Conservation (phyloP, 2,888 invertebrate species). For the Drosophila niveifrons region DNA sequence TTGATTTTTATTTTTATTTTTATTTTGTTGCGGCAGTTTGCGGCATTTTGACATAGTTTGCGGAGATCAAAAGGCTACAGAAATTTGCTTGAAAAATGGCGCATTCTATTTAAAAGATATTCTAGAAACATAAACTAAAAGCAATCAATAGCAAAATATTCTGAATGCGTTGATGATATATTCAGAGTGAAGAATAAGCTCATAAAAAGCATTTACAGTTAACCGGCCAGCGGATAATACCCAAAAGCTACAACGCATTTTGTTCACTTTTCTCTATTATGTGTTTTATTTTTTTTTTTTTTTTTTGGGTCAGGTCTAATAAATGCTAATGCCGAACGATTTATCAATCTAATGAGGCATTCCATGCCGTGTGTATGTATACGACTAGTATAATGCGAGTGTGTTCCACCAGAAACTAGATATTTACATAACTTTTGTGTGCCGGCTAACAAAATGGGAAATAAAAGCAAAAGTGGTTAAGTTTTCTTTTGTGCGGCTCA, state of each 20-base stretch:
- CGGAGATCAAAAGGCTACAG: conserved; percentile 41
- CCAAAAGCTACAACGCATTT: conserved; percentile 11
- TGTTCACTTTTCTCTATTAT: conserved; percentile 5
- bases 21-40: conserved; percentile 46
- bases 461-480: conserved; percentile 57
- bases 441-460: conserved; percentile 11
- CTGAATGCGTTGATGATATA: conserved; percentile 23
- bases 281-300: conserved; percentile 5
- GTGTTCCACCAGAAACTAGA: conserved; percentile 13
- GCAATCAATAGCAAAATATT: conserved; percentile 30
- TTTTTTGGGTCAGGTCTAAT: conserved; percentile 42
- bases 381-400: conserved; percentile 6
- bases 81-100: conserved; percentile 24
- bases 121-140: conserved; percentile 19
- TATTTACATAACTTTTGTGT: conserved; percentile 53
- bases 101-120: conserved; percentile 36
- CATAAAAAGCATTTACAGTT: conserved; percentile 36
- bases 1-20: conserved; percentile 26
- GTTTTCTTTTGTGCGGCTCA: conserved; percentile 37
- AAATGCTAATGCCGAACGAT: conserved; percentile 45
- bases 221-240: conserved; percentile 16
- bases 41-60: conserved; percentile 55
- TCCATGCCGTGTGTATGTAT: not conserved
- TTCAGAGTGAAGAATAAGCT: not conserved
- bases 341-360: conserved; percentile 47